A percentile compares a stretch with the other conserved stretches of the same genome.
Evolutionary conservation across 2,888 invertebrate genomes (phyloP).

Genomic region (Mythimna impura): DNA sequence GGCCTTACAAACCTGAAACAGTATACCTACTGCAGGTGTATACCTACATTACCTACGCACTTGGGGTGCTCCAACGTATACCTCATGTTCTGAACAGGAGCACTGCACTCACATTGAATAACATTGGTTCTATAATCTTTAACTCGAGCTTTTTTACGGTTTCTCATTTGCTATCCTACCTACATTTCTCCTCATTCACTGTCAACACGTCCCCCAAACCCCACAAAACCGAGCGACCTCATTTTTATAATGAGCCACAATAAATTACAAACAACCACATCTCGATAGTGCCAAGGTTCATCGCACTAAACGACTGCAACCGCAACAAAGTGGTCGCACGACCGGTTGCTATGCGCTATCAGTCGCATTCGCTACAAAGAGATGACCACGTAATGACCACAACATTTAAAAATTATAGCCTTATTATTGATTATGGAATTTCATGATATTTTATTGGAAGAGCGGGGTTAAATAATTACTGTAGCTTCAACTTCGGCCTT

Average conservation of each 20-base stretch:
- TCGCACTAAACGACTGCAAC: conserved; percentile 52
- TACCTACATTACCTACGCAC: no score
- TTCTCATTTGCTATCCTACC: no score
- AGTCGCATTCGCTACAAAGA: conserved; percentile 59
- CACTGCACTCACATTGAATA: no score
- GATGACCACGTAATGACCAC: conserved; percentile 48
- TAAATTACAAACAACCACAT: conserved; percentile 55
- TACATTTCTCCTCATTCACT: background rate
- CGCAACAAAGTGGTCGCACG: conserved; percentile 56
- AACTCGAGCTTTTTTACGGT: no score
- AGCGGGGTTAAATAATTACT: no score
- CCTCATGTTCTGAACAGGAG: no score
- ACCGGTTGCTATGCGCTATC: conserved; percentile 49
- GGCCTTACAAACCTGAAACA: no score
- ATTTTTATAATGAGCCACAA: conserved; percentile 44
- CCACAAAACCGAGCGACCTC: conserved; percentile 1
- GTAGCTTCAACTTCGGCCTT: no score
- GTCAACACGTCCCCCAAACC: background rate
- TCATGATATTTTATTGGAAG: conserved; percentile 8
- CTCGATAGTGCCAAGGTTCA: conserved; percentile 44
- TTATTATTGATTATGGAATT: conserved; percentile 52
- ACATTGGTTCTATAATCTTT: no score
- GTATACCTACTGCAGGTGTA: no score
- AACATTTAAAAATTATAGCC: conserved; percentile 60
- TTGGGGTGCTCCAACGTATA: no score